Percentiles rank a stretch among this genome's conserved stretches.
These are phyloP conservation scores for Oligia fasciuncula DNA, from an alignment of 2,888 invertebrate species.

Conservation along the genomic window DNA sequence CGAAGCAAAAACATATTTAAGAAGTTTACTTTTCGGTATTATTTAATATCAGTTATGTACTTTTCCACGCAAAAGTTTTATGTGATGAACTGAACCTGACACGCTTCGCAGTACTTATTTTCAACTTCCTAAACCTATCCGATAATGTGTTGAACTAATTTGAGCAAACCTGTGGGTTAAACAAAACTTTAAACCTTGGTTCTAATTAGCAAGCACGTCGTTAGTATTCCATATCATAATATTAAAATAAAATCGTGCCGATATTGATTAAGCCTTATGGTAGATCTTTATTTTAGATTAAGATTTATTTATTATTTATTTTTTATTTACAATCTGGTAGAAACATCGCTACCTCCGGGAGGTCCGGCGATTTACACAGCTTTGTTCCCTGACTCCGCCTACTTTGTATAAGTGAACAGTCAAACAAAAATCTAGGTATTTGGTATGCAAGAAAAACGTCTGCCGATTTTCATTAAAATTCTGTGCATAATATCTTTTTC, in stretches of 20 bases:
- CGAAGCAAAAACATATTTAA: background rate
- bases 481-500: background rate
- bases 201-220: too few species aligned
- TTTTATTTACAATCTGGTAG: constrained; percentile 19
- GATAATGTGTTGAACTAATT: background rate
- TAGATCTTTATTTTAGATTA: too few species aligned
- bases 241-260: background rate
- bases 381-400: constrained; percentile 10
- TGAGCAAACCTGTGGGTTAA: background rate
- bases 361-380: constrained; percentile 39
- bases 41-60: background rate
- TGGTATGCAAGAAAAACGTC: background rate
- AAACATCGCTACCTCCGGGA: constrained; percentile 40
- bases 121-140: background rate
- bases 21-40: background rate
- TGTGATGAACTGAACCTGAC: background rate
- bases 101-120: background rate
- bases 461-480: background rate
- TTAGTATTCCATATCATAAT: background rate
- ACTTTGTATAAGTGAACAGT: background rate
- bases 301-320: too few species aligned
- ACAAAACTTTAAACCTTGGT: background rate
- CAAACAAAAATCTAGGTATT: background rate
- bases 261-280: background rate
- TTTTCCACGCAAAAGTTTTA: background rate